These are phyloP conservation scores for Agrotis puta DNA, from an alignment of 2,888 invertebrate genomes.

Conservation along the genomic window DNA sequence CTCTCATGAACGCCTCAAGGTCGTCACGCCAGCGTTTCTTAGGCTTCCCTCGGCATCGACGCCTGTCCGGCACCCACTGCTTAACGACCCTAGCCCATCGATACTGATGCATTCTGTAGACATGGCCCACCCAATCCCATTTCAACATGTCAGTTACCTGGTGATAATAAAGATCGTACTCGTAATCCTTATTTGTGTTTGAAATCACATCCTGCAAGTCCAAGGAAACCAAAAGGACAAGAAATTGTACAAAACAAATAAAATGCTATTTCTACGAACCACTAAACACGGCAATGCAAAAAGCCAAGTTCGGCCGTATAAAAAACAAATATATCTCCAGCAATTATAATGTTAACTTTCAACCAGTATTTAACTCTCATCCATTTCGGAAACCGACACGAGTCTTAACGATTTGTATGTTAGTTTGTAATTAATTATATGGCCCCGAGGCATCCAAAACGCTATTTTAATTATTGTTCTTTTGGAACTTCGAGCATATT, in stretches of 20 bases:
- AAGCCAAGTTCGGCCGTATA: conserved; percentile 25
- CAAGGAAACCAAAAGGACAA: background rate
- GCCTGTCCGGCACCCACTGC: no score
- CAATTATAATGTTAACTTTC: conserved; percentile 57
- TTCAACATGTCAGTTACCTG: no score
- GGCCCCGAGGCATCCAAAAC: conserved; percentile 67
- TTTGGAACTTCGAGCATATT: conserved; percentile 50
- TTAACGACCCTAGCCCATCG: no score
- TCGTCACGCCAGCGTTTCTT: no score
- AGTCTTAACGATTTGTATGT: conserved; percentile 65
- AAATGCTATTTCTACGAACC: background rate
- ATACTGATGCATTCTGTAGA: no score
- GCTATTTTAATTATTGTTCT: conserved; percentile 74
- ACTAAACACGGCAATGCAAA: conserved; percentile 24
- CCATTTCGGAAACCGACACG: conserved; percentile 56
- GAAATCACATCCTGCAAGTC: background rate
- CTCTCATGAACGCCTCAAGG: no score
- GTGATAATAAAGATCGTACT: no score
- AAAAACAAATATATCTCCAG: conserved; percentile 32
- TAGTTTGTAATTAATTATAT: conserved; percentile 71
- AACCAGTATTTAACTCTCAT: conserved; percentile 62
- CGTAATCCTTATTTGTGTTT: background rate
- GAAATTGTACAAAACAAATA: background rate
- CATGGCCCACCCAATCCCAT: no score
- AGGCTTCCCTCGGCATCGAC: no score